Percentiles rank a stretch among this genome's conserved stretches.
Evolutionary conservation across 2,113 vertebrate genomes (phyloP).

Genomic region (Vimba vimba): DNA sequence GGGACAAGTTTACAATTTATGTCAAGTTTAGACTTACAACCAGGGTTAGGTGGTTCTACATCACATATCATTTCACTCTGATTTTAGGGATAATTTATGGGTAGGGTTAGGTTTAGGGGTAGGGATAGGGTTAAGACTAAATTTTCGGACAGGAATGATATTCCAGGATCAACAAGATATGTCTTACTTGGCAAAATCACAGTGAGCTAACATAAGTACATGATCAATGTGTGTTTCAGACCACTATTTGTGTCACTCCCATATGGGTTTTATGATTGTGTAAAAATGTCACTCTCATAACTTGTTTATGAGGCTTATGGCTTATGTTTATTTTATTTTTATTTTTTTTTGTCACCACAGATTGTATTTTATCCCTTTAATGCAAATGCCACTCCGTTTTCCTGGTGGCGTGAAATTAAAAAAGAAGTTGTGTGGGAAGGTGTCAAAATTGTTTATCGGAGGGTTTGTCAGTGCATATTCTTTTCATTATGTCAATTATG

Average conservation of each 20-base stretch:
- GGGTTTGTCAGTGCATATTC: slow-evolving; percentile 47
- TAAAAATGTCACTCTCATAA: slow-evolving; percentile 11
- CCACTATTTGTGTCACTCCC: not conserved
- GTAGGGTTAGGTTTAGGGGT: too few species aligned
- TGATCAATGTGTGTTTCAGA: slow-evolving; percentile 9
- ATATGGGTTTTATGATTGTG: not conserved
- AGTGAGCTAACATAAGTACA: too few species aligned
- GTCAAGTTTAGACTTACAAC: too few species aligned
- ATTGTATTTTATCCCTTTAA: slow-evolving; percentile 15
- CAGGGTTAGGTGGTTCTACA: too few species aligned
- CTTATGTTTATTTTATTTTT: not conserved
- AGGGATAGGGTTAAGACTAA: too few species aligned
- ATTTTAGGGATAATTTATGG: too few species aligned
- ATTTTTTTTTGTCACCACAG: not conserved
- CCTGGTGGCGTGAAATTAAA: slow-evolving; percentile 40
- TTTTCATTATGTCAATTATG: slow-evolving; percentile 38
- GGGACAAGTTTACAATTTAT: too few species aligned
- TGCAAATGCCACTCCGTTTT: slow-evolving; percentile 40
- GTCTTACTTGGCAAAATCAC: too few species aligned
- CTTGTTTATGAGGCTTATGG: not conserved
- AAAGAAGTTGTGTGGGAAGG: slow-evolving; percentile 54
- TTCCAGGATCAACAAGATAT: too few species aligned
- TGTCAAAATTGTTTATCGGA: slow-evolving; percentile 50
- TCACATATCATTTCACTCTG: too few species aligned
- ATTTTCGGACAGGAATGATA: too few species aligned